phyloP scores from a whole-genome alignment of 2,797 vertebrate species.

The Sphenopsis melanotis region DNA sequence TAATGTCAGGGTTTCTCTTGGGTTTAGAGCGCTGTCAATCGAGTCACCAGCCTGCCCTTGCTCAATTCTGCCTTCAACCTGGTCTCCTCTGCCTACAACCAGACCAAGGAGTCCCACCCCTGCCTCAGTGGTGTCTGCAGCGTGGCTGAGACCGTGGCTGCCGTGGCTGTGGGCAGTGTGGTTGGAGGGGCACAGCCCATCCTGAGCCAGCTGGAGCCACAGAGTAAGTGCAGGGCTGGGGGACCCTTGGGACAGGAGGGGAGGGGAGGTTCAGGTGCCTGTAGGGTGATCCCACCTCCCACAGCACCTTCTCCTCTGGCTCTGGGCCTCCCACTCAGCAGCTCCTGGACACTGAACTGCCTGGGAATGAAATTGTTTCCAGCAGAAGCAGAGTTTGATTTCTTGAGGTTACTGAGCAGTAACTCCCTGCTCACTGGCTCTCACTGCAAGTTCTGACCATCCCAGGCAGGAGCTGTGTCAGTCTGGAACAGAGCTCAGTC shows the following conservation, averaged over 20 bases:
- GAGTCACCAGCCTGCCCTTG: constrained; percentile 84
- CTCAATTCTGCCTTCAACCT: constrained; percentile 84
- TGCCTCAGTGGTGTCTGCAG: constrained; percentile 84
- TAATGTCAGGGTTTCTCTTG: neutral
- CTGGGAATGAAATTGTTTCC: fast-evolving
- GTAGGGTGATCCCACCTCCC: neutral
- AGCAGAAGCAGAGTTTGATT: neutral
- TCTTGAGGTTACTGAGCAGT: neutral
- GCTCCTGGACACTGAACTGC: neutral
- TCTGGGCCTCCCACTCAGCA: neutral
- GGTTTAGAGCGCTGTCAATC: constrained; percentile 79
- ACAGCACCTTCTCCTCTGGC: neutral
- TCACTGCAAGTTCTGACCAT: neutral
- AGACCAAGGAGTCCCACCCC: constrained; percentile 87
- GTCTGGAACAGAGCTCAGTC: neutral
- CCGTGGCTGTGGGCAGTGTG: constrained; percentile 38
- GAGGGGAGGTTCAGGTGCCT: neutral
- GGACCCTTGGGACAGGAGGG: neutral
- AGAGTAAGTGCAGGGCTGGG: constrained; percentile 63
- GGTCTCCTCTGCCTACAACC: constrained; percentile 83
- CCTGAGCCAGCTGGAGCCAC: constrained; percentile 72
- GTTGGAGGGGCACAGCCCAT: constrained; percentile 73
- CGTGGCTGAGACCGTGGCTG: constrained; percentile 83
- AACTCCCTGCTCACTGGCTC: neutral
- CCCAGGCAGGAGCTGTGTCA: neutral